Base-by-base conservation (phyloP, 1,140 invertebrate species). In the Sweltsa coloradensis region DNA sequence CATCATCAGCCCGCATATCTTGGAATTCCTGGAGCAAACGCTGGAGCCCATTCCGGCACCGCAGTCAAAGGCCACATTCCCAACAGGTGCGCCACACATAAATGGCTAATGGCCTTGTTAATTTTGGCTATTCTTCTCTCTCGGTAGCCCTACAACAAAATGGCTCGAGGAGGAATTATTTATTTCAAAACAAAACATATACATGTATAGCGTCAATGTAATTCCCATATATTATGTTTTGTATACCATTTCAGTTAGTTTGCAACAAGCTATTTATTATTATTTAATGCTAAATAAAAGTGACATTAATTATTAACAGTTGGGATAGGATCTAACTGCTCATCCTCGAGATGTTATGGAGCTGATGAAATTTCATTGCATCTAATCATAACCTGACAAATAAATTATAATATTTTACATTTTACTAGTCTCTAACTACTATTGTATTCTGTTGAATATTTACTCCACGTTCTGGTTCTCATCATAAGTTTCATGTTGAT, bases 11-110 rank as follows among this genome's bases (percentile, higher is more conserved):
- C 92, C 92, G 1, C 89, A 93, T 58, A 91, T 97, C 54, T 68
- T 96, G 19, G 91, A 96, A 62, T 96, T 94, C 63, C 65, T 95
- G 26, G 92, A 96, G 61, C 90, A 96, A 64, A 93, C 91, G 0
- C 66, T 97, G 7, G 92, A 96, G 56, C 92, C 91, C 0, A 90
- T 96, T 57, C 88, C 89, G 0, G 73, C 85, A 2, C 54, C 62
- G 5, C 47, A 53, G 13, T 54, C 44, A 18, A 41, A 50, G 7
- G 41, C 48, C 5, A 50, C 44, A 26, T 44, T 18, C 11, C 21
- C 11, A 24, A 1, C 14, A 39, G 9, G 14, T 19, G 9, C 14
- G 14, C 1, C 1, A 1, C 2, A 31, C 13, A 31, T 13, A 31
- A 31, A 13, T 31, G 14, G 29, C 13, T 11, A 1, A 31, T 13